Evolutionary conservation across 2,888 invertebrate genomes (phyloP).

Genomic region (Tiliacea aurago): DNA sequence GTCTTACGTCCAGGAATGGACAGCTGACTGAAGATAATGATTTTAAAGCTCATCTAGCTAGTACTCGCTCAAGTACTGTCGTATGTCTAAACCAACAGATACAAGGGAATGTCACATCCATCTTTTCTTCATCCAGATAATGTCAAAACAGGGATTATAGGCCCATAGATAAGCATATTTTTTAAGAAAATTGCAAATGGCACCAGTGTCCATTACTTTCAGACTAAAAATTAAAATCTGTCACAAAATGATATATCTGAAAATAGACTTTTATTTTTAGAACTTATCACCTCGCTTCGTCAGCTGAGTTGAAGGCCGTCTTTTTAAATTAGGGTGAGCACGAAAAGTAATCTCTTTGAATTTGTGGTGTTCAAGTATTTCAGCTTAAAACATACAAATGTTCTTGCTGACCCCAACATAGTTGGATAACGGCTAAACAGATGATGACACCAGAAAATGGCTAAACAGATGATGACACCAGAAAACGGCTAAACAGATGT

Average conservation of each 20-base stretch:
- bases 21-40: neutral
- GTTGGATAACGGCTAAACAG: too few species aligned
- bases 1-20: rapidly evolving
- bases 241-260: slow-evolving; percentile 54
- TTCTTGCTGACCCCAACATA: neutral
- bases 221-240: slow-evolving; percentile 61
- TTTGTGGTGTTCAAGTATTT: neutral
- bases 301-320: neutral
- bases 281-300: slow-evolving; percentile 17
- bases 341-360: neutral
- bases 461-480: too few species aligned
- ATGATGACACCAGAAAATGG: too few species aligned
- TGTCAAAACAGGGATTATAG: slow-evolving; percentile 69
- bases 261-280: slow-evolving; percentile 43
- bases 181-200: slow-evolving; percentile 45
- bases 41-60: neutral
- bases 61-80: slow-evolving; percentile 61
- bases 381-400: neutral
- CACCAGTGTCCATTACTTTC: slow-evolving; percentile 41
- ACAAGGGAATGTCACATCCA: slow-evolving; percentile 71
- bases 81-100: slow-evolving; percentile 56
- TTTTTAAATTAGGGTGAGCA: neutral
- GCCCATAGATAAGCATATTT: slow-evolving; percentile 61
- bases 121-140: slow-evolving; percentile 72
- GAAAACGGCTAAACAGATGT: too few species aligned